Conservation (phyloP, 2,797 vertebrate genomes). For the Gobionotothen gibberifrons region DNA sequence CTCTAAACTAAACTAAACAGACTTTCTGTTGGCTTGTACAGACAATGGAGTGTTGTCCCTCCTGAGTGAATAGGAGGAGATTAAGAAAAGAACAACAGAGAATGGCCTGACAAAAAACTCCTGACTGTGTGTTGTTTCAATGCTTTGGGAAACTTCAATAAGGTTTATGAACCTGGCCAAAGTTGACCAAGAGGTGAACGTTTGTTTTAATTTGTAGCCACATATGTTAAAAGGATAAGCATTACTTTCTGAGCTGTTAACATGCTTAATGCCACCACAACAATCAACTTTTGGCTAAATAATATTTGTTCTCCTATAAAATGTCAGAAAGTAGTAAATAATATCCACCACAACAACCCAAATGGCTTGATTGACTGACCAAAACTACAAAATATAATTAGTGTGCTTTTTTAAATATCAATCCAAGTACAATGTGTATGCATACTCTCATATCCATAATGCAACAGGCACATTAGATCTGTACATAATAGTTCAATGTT, state of each 20-base stretch:
- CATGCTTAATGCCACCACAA: neutral
- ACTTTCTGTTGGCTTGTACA: slow-evolving; percentile 18
- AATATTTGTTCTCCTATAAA: neutral
- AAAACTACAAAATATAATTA: neutral
- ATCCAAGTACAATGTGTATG: too few species aligned
- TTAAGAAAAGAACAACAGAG: slow-evolving; percentile 26
- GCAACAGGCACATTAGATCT: too few species aligned
- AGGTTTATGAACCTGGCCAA: neutral
- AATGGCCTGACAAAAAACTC: slow-evolving; percentile 9
- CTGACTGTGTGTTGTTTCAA: slow-evolving; percentile 2
- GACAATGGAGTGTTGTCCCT: slow-evolving; percentile 47
- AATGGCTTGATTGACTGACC: neutral
- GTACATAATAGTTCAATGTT: too few species aligned
- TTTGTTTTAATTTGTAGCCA: neutral
- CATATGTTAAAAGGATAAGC: neutral
- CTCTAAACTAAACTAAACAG: slow-evolving; percentile 12
- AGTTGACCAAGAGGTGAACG: neutral
- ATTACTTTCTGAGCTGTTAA: neutral
- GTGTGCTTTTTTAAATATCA: too few species aligned
- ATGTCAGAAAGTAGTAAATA: neutral
- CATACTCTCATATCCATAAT: too few species aligned
- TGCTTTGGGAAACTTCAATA: neutral
- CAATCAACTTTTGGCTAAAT: neutral
- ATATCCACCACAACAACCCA: neutral
- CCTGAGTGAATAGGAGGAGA: slow-evolving; percentile 26